Evolutionary conservation across 2,888 invertebrate genomes (phyloP).

Genomic region (Bombylius discolor): DNA sequence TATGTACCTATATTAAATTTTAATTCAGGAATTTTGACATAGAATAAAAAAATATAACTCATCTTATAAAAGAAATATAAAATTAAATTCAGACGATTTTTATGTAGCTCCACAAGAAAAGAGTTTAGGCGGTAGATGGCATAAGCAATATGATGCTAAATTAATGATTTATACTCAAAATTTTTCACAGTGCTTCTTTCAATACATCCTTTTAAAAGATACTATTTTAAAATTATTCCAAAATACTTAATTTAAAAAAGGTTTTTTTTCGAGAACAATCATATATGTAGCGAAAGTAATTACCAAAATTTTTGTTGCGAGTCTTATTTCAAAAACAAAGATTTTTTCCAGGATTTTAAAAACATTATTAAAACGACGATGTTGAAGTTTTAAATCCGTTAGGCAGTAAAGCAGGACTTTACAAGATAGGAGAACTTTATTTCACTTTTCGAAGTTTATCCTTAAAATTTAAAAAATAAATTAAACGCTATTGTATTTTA

Average conservation of each 20-base stretch:
- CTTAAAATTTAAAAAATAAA: conserved; percentile 1
- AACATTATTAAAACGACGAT: conserved; percentile 6
- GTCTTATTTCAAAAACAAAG: conserved; percentile 1
- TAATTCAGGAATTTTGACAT: background rate
- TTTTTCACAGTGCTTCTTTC: too few species aligned
- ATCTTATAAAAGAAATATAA: too few species aligned
- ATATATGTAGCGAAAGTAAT: background rate
- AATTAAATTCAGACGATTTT: too few species aligned
- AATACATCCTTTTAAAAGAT: conserved; percentile 5
- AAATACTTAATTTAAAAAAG: conserved; percentile 6
- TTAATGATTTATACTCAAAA: too few species aligned
- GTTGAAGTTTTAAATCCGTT: conserved; percentile 5
- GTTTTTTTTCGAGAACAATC: conserved; percentile 4
- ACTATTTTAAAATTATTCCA: conserved; percentile 6
- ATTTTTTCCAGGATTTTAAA: conserved; percentile 4
- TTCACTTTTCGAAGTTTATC: conserved; percentile 3
- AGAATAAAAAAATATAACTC: background rate
- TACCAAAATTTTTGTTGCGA: conserved; percentile 3
- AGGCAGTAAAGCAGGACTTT: conserved; percentile 5
- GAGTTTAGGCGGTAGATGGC: too few species aligned
- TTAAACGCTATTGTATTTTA: background rate
- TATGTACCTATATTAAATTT: background rate
- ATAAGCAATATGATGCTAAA: too few species aligned
- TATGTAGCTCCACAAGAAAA: too few species aligned
- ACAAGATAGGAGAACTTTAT: conserved; percentile 6